A percentile compares a stretch with the other conserved stretches of the same genome.
phyloP scores from a whole-genome alignment of 2,888 invertebrate species.

The Agonopterix heracliana region DNA sequence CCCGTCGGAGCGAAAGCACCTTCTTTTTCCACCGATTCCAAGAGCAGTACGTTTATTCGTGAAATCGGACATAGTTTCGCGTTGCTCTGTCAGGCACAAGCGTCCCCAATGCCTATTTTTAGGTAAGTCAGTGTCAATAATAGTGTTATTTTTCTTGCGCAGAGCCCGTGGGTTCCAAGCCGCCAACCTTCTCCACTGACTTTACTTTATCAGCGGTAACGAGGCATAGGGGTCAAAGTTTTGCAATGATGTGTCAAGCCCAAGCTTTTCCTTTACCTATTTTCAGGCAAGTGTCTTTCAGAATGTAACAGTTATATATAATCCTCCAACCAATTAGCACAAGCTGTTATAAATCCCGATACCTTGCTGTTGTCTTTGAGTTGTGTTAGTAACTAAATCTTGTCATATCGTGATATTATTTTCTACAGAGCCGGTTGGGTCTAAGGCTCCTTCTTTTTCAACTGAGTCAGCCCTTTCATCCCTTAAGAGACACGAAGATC shows the following conservation, averaged over 20 bases:
- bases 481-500: slow-evolving; percentile 71
- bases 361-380: background rate
- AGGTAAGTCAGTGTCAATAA: slow-evolving; percentile 67
- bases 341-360: slow-evolving; percentile 1
- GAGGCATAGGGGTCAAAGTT: slow-evolving; percentile 71
- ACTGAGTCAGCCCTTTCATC: slow-evolving; percentile 80
- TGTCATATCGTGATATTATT: slow-evolving; percentile 14
- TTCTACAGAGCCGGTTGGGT: slow-evolving; percentile 80
- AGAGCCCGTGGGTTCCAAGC: slow-evolving; percentile 66
- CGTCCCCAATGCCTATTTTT: slow-evolving; percentile 79
- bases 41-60: slow-evolving; percentile 78
- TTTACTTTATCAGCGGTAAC: slow-evolving; percentile 78
- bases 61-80: slow-evolving; percentile 74
- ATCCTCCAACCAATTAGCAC: background rate
- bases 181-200: slow-evolving; percentile 77
- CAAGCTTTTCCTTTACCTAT: slow-evolving; percentile 82
- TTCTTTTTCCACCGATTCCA: slow-evolving; percentile 78
- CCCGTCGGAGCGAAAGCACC: slow-evolving; percentile 79
- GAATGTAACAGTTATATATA: background rate
- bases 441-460: slow-evolving; percentile 80
- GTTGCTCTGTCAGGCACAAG: slow-evolving; percentile 79
- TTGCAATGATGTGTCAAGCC: slow-evolving; percentile 81
- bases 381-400: background rate
- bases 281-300: slow-evolving; percentile 78
- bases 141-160: slow-evolving; percentile 5